Conservation (phyloP, 2,888 invertebrate species). For the Salpingus planirostris region DNA sequence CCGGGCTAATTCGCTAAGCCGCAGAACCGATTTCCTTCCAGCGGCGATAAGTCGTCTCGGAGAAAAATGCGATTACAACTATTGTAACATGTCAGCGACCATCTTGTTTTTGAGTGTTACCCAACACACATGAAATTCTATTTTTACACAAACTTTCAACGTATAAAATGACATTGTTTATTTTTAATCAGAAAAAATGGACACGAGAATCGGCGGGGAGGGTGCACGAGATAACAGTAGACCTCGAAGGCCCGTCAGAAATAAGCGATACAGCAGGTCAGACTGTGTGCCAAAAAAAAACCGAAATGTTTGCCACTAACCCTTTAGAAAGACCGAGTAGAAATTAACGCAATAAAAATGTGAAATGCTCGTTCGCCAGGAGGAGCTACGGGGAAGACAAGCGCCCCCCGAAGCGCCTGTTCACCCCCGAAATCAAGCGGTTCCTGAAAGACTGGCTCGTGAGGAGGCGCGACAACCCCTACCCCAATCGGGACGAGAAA, state of each 20-base stretch:
- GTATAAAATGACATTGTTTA: slow-evolving; percentile 32
- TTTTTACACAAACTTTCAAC: slow-evolving; percentile 35
- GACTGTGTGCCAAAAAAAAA: too few species aligned
- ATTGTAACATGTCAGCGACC: slow-evolving; percentile 29
- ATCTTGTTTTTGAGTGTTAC: slow-evolving; percentile 42
- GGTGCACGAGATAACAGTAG: slow-evolving; percentile 43
- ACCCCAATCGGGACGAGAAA: slow-evolving; percentile 70
- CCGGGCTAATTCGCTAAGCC: neutral
- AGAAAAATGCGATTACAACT: slow-evolving; percentile 23
- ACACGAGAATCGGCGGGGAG: slow-evolving; percentile 39
- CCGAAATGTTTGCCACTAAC: too few species aligned
- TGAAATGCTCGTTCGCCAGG: too few species aligned
- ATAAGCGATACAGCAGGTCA: slow-evolving; percentile 64
- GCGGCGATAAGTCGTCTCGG: too few species aligned
- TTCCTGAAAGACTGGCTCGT: slow-evolving; percentile 72
- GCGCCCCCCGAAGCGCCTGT: slow-evolving; percentile 61
- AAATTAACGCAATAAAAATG: slow-evolving; percentile 2
- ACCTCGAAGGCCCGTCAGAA: slow-evolving; percentile 57
- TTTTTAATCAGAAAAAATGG: slow-evolving; percentile 36
- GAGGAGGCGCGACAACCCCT: slow-evolving; percentile 66
- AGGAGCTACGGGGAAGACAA: slow-evolving; percentile 51
- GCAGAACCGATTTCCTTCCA: neutral
- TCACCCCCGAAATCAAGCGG: slow-evolving; percentile 71
- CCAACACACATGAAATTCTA: slow-evolving; percentile 39
- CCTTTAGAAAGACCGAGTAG: neutral